Conservation (phyloP, 1,140 invertebrate genomes). For the Leptinotarsa texana region DNA sequence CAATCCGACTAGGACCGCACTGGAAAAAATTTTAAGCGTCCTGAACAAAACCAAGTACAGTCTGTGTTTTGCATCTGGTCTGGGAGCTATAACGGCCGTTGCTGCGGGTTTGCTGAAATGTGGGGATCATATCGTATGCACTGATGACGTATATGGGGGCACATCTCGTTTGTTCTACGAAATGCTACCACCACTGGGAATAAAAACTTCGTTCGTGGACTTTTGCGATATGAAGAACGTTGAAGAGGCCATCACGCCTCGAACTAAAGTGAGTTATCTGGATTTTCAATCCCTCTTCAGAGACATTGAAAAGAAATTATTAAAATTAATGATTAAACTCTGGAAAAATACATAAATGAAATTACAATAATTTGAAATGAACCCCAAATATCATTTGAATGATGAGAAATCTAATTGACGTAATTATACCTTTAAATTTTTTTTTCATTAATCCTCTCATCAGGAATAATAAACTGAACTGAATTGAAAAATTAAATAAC, state of each 20-base stretch:
- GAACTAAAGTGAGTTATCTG: constrained; percentile 76
- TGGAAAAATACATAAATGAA: background rate
- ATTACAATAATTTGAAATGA: too few relatives aligned
- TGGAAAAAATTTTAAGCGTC: constrained; percentile 88
- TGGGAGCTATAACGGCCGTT: constrained; percentile 77
- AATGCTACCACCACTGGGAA: constrained; percentile 69
- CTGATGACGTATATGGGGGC: constrained; percentile 96
- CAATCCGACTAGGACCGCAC: constrained; percentile 88
- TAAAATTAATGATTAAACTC: too few relatives aligned
- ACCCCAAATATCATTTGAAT: too few relatives aligned
- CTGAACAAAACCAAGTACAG: constrained; percentile 89
- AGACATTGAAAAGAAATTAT: background rate
- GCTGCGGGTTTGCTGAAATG: constrained; percentile 73
- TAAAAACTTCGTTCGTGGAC: constrained; percentile 81
- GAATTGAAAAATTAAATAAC: too few relatives aligned
- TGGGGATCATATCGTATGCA: constrained; percentile 90
- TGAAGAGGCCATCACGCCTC: constrained; percentile 71
- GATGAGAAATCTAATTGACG: too few relatives aligned
- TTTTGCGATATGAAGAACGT: constrained; percentile 71
- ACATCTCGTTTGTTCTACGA: constrained; percentile 71
- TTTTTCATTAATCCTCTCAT: too few relatives aligned
- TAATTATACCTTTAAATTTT: too few relatives aligned
- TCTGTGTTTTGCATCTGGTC: constrained; percentile 84
- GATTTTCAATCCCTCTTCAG: background rate
- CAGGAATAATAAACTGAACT: too few relatives aligned